Conservation (phyloP, 2,888 invertebrate genomes). For the Orchesella flavescens region DNA sequence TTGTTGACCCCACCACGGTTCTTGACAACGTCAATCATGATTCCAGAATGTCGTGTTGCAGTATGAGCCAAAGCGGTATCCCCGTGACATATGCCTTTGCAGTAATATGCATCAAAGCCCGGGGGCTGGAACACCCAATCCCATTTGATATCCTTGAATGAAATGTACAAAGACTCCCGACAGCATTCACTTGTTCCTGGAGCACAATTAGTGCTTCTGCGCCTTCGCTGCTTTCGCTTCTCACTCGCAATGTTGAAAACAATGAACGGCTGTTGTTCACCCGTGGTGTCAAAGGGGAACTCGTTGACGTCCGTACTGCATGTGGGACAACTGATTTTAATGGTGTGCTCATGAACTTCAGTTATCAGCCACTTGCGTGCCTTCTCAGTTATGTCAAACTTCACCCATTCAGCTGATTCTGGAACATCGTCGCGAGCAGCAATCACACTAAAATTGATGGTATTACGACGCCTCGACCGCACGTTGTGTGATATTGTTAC, state of each 20-base stretch:
- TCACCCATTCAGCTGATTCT: constrained; percentile 84
- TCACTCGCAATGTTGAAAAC: constrained; percentile 79
- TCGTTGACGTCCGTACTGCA: constrained; percentile 80
- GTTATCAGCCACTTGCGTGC: constrained; percentile 83
- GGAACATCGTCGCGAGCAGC: constrained; percentile 62
- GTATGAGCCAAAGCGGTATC: constrained; percentile 82
- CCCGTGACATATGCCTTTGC: constrained; percentile 85
- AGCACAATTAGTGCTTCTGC: constrained; percentile 82
- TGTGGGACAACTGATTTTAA: constrained; percentile 86
- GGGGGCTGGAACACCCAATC: constrained; percentile 88
- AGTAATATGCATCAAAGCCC: constrained; percentile 91
- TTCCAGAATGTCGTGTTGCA: constrained; percentile 81
- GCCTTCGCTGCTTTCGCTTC: constrained; percentile 77
- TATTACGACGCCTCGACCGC: background rate
- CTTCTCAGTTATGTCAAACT: constrained; percentile 85
- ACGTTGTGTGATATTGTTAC: background rate
- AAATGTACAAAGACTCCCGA: constrained; percentile 86
- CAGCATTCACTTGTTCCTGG: constrained; percentile 85
- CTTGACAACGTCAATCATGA: constrained; percentile 77
- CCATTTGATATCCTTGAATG: constrained; percentile 90
- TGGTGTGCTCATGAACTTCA: constrained; percentile 80
- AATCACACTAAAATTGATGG: constrained; percentile 7
- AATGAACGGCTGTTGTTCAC: constrained; percentile 80
- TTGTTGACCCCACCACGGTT: constrained; percentile 60
- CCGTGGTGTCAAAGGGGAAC: constrained; percentile 77